A percentile compares a stretch with the other conserved stretches of the same genome.
These are phyloP conservation scores for Sarcophaga rosellei DNA, from an alignment of 2,888 invertebrate species.

Conservation along the genomic window DNA sequence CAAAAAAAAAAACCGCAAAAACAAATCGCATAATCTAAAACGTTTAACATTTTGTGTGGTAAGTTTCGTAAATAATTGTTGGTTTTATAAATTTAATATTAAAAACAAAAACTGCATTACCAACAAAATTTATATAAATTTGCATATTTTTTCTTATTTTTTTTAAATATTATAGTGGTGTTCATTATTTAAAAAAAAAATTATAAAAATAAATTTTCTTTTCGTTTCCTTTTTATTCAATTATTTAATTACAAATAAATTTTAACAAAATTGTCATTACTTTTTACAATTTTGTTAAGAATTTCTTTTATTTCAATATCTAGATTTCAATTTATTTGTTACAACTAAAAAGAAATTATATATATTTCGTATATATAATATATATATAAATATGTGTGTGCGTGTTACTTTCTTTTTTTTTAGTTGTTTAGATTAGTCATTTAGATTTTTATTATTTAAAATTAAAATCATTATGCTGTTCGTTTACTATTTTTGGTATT, in stretches of 20 bases:
- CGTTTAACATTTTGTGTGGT: slow-evolving; percentile 81
- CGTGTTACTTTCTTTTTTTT: slow-evolving; percentile 51
- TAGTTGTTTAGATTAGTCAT: slow-evolving; percentile 56
- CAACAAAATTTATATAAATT: slow-evolving; percentile 4
- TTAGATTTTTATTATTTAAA: slow-evolving; percentile 7
- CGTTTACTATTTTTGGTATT: slow-evolving; percentile 41
- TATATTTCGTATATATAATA: slow-evolving; percentile 48
- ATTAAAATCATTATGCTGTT: slow-evolving; percentile 30
- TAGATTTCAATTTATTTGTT: slow-evolving; percentile 1
- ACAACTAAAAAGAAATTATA: slow-evolving; percentile 3
- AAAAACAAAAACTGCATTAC: not conserved
- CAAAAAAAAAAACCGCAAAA: slow-evolving; percentile 72
- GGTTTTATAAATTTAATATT: slow-evolving; percentile 69
- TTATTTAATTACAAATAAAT: not conserved
- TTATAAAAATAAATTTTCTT: not conserved
- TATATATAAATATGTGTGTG: slow-evolving; percentile 59
- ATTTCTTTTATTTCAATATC: not conserved
- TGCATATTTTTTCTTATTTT: slow-evolving; percentile 9
- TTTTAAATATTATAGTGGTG: not conserved
- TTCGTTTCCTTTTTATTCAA: not conserved
- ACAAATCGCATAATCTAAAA: slow-evolving; percentile 72
- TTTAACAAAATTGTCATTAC: not conserved
- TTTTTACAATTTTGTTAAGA: not conserved
- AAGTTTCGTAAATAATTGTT: slow-evolving; percentile 79
- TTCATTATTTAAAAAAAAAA: not conserved